These are phyloP conservation scores for Perizoma affinitatum DNA, from an alignment of 2,888 invertebrate species.

Conservation along the genomic window DNA sequence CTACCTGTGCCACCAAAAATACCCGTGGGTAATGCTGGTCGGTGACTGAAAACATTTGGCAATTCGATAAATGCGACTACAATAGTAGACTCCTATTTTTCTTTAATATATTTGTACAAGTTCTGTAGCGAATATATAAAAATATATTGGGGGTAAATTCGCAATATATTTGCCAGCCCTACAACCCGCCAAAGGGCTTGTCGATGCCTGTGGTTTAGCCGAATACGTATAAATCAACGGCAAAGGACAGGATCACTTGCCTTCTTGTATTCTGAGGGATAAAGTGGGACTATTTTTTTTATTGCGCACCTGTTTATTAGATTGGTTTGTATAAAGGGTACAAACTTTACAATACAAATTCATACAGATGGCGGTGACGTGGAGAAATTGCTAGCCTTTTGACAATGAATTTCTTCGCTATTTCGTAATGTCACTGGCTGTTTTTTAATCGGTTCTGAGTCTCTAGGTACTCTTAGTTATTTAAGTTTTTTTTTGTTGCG, in stretches of 20 bases:
- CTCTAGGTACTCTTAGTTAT: too few species aligned
- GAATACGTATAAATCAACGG: conserved; percentile 62
- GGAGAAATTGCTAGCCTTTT: too few species aligned
- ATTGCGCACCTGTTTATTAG: neutral
- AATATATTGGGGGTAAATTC: conserved; percentile 18
- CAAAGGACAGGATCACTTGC: conserved; percentile 20
- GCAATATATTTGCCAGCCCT: conserved; percentile 32
- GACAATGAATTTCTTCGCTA: too few species aligned
- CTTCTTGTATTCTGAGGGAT: conserved; percentile 18
- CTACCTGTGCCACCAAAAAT: too few species aligned
- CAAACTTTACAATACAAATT: too few species aligned
- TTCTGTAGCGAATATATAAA: neutral
- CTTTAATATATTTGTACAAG: conserved; percentile 11
- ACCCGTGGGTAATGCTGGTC: too few species aligned
- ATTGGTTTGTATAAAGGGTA: too few species aligned
- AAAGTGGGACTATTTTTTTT: conserved; percentile 6
- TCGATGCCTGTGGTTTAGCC: conserved; percentile 47
- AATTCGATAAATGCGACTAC: neutral
- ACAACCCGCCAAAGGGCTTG: conserved; percentile 28
- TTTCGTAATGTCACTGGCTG: too few species aligned
- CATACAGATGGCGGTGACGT: too few species aligned
- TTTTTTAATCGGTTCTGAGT: too few species aligned
- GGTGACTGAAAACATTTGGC: too few species aligned
- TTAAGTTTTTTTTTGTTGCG: too few species aligned
- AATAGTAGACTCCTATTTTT: neutral